phyloP scores from a whole-genome alignment of 1,140 invertebrate genomes.

The Mesaphorura yosii region DNA sequence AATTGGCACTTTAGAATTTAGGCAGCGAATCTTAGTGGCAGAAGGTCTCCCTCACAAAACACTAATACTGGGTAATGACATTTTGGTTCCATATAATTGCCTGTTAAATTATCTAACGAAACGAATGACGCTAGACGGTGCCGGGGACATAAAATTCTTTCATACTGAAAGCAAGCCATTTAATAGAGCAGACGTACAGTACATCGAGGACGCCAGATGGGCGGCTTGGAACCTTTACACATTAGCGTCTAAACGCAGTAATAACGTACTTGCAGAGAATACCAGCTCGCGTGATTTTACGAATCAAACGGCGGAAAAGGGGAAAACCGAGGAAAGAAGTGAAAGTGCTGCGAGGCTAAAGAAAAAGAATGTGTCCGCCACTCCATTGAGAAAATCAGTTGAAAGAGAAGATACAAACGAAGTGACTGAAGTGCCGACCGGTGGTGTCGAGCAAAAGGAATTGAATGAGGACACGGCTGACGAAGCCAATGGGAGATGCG shows the following conservation, averaged over 20 bases:
- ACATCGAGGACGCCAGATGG: not conserved
- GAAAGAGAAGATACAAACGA: no score
- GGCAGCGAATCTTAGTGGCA: not conserved
- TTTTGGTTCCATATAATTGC: not conserved
- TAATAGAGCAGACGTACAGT: not conserved
- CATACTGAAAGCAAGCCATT: not conserved
- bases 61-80: conserved; percentile 1
- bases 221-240: not conserved
- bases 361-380: no score
- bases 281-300: not conserved
- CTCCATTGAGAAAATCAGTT: no score
- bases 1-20: not conserved
- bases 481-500: no score
- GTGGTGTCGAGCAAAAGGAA: no score
- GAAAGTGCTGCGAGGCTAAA: no score
- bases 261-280: not conserved
- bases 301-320: not conserved
- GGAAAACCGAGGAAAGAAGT: no score
- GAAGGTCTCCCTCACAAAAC: not conserved
- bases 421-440: no score
- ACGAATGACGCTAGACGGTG: not conserved
- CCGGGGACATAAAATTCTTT: not conserved
- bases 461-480: no score
- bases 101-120: not conserved
- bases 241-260: not conserved